phyloP scores from a whole-genome alignment of 2,888 invertebrate species.

The Chrysodeixis includens region DNA sequence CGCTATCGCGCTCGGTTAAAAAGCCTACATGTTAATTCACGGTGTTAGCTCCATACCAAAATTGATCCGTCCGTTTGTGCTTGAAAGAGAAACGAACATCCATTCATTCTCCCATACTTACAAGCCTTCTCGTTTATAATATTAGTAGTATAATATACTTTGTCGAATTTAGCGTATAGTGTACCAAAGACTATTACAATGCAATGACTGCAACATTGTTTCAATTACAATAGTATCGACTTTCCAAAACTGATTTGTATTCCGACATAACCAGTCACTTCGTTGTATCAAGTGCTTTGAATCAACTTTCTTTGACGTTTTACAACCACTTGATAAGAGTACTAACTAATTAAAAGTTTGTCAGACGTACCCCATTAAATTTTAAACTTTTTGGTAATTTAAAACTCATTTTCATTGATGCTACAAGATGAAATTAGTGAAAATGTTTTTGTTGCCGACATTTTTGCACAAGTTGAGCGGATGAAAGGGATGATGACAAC shows the following conservation, averaged over 20 bases:
- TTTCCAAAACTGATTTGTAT: slow-evolving; percentile 49
- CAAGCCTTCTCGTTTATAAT: no score
- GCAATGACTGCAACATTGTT: slow-evolving; percentile 22
- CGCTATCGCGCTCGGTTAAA: no score
- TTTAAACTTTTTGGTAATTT: slow-evolving; percentile 42
- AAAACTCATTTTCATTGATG: slow-evolving; percentile 25
- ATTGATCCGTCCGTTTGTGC: no score
- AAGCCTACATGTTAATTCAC: no score
- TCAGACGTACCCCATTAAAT: slow-evolving; percentile 32
- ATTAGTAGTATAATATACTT: no score
- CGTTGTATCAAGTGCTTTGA: slow-evolving; percentile 44
- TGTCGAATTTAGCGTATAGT: no score
- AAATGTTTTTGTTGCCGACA: slow-evolving; percentile 29
- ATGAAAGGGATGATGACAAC: slow-evolving; percentile 60
- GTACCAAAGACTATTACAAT: background rate
- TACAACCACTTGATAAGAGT: slow-evolving; percentile 36
- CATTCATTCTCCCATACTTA: no score
- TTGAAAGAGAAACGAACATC: no score
- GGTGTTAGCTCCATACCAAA: no score
- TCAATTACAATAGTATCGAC: slow-evolving; percentile 34
- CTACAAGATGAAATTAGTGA: slow-evolving; percentile 22
- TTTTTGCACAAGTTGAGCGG: slow-evolving; percentile 47
- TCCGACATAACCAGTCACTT: slow-evolving; percentile 40
- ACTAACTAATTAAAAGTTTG: slow-evolving; percentile 55
- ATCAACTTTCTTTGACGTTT: slow-evolving; percentile 48